Evolutionary conservation across 2,797 vertebrate species (phyloP).

Genomic region (Corythornis leucogaster): DNA sequence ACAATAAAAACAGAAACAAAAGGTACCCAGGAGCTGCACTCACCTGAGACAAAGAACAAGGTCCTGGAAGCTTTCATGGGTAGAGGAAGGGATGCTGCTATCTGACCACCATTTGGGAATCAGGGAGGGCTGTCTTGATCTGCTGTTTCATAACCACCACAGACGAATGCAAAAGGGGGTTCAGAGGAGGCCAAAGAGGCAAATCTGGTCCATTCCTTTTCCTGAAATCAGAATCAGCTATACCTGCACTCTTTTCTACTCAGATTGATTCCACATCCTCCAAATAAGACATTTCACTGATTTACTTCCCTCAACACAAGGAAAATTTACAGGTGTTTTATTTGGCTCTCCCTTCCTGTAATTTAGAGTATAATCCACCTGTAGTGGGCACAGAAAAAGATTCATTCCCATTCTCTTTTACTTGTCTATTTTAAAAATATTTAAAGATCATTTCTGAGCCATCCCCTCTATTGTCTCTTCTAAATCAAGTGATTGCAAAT

Average conservation of each 20-base stretch:
- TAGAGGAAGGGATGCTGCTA: neutral
- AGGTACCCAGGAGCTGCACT: neutral
- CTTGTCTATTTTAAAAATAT: neutral
- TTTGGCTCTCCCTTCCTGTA: neutral
- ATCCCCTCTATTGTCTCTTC: neutral
- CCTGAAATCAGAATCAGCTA: neutral
- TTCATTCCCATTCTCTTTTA: neutral
- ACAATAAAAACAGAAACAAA: neutral
- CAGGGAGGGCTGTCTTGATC: neutral
- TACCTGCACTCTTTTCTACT: rapidly evolving
- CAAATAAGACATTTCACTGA: neutral
- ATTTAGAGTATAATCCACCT: neutral
- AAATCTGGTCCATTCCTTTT: neutral
- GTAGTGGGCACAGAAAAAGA: neutral
- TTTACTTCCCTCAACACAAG: neutral
- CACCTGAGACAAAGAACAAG: neutral
- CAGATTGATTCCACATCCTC: neutral
- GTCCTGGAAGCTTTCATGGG: neutral
- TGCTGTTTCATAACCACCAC: neutral
- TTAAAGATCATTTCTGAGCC: neutral
- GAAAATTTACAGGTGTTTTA: neutral
- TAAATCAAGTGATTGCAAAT: neutral
- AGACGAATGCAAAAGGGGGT: neutral
- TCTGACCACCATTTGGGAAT: neutral
- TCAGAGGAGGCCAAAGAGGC: neutral